Evolutionary conservation across 1,140 invertebrate genomes (phyloP).

Genomic region (Melanaphis sacchari): DNA sequence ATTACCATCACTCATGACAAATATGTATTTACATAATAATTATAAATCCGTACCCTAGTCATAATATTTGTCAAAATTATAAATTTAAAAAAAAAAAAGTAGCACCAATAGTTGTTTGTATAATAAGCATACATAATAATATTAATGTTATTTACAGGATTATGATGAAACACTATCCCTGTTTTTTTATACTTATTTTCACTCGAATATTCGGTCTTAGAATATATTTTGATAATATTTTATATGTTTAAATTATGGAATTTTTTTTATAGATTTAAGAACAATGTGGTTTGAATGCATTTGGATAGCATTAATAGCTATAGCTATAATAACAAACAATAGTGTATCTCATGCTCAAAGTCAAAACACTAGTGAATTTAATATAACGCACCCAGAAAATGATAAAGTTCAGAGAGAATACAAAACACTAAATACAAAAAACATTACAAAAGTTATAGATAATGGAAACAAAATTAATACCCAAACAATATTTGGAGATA

Average conservation of each 20-base stretch:
- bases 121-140: not conserved
- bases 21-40: too few species aligned
- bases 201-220: not conserved
- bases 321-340: not conserved
- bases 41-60: too few species aligned
- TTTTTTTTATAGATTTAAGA: not conserved
- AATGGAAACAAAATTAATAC: not conserved
- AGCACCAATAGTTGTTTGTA: not conserved
- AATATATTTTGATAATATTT: not conserved
- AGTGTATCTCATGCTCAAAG: not conserved
- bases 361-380: not conserved
- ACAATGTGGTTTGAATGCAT: not conserved
- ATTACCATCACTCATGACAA: too few species aligned
- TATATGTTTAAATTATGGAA: not conserved
- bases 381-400: not conserved
- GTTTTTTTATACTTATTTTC: not conserved
- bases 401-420: not conserved
- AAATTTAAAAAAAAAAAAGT: not conserved
- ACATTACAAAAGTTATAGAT: not conserved
- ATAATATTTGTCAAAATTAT: too few species aligned
- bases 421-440: not conserved
- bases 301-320: not conserved
- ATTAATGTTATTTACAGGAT: too few species aligned
- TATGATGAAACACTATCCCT: not conserved
- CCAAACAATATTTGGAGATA: not conserved